Conservation (phyloP, 2,113 vertebrate species). For the Oreochromis spilurus region DNA sequence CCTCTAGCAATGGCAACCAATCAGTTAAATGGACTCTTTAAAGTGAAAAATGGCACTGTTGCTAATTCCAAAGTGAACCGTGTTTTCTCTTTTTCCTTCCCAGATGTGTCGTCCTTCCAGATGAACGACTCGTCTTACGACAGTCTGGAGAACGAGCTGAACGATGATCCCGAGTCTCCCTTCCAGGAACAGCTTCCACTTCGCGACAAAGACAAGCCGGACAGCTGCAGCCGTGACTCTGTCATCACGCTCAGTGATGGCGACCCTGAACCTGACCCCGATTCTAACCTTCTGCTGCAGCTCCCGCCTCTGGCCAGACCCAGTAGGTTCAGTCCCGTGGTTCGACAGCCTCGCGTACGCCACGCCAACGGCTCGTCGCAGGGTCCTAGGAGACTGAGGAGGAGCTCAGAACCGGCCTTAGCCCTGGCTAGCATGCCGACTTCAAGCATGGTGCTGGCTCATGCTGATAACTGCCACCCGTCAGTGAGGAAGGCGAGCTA, state of each 20-base stretch:
- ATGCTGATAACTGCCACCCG: slow-evolving; percentile 19
- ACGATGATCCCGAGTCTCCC: slow-evolving; percentile 83
- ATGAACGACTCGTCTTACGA: slow-evolving; percentile 91
- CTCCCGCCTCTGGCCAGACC: slow-evolving; percentile 66
- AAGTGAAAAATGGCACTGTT: background rate
- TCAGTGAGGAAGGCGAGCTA: slow-evolving; percentile 78
- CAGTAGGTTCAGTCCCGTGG: slow-evolving; percentile 40
- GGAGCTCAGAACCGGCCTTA: slow-evolving; percentile 81
- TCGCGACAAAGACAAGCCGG: slow-evolving; percentile 73
- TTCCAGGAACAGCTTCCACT: slow-evolving; percentile 73
- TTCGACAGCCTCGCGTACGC: slow-evolving; percentile 42
- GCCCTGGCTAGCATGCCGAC: slow-evolving; percentile 47
- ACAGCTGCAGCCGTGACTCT: slow-evolving; percentile 87
- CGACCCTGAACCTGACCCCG: slow-evolving; percentile 73
- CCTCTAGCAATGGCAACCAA: background rate
- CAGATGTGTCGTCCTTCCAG: slow-evolving; percentile 84
- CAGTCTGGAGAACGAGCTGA: slow-evolving; percentile 88
- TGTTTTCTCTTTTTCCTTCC: background rate
- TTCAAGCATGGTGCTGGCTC: background rate
- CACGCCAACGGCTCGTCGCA: slow-evolving; percentile 43
- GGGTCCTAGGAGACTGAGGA: slow-evolving; percentile 69
- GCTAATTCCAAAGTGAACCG: background rate
- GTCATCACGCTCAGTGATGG: slow-evolving; percentile 85
- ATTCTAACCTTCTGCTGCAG: slow-evolving; percentile 68
- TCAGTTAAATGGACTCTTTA: background rate